Evolutionary conservation across 1,140 invertebrate genomes (phyloP).

Genomic region (Steinernema khuongi): DNA sequence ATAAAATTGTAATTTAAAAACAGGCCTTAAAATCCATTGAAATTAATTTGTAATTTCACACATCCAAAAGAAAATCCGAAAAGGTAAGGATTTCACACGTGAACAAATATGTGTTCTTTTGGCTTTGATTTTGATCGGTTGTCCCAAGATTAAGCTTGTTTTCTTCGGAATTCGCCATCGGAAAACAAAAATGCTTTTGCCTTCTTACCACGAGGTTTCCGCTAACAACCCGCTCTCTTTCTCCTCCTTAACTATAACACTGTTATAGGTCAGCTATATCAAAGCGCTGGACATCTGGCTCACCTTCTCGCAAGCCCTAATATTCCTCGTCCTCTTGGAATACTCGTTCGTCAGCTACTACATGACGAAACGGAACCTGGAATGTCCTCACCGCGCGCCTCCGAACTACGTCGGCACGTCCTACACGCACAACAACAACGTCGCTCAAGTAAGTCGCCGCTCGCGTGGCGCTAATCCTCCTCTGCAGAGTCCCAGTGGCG

Average conservation of each 20-base stretch:
- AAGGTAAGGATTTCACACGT: too few relatives aligned
- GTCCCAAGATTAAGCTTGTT: not conserved
- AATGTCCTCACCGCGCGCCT: not conserved
- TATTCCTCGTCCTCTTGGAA: slow-evolving; percentile 54
- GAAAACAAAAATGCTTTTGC: too few relatives aligned
- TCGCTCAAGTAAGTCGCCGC: not conserved
- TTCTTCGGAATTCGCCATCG: too few relatives aligned
- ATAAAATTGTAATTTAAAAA: too few relatives aligned
- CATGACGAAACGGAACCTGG: slow-evolving; percentile 42
- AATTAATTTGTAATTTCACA: too few relatives aligned
- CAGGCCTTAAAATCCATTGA: too few relatives aligned
- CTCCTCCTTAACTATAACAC: not conserved
- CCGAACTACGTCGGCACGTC: not conserved
- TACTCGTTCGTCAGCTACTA: slow-evolving; percentile 56
- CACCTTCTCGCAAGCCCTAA: slow-evolving; percentile 51
- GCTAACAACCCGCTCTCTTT: not conserved
- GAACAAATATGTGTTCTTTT: too few relatives aligned
- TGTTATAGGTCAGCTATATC: slow-evolving; percentile 50
- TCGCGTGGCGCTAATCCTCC: not conserved
- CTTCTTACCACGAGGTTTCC: too few relatives aligned
- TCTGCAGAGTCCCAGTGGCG: not conserved
- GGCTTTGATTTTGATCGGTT: too few relatives aligned
- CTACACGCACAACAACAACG: slow-evolving; percentile 2
- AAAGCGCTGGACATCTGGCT: slow-evolving; percentile 58
- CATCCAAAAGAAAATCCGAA: too few relatives aligned